These are phyloP conservation scores for Cataglyphis altisquamis DNA, from an alignment of 2,888 invertebrate genomes.

Conservation along the genomic window DNA sequence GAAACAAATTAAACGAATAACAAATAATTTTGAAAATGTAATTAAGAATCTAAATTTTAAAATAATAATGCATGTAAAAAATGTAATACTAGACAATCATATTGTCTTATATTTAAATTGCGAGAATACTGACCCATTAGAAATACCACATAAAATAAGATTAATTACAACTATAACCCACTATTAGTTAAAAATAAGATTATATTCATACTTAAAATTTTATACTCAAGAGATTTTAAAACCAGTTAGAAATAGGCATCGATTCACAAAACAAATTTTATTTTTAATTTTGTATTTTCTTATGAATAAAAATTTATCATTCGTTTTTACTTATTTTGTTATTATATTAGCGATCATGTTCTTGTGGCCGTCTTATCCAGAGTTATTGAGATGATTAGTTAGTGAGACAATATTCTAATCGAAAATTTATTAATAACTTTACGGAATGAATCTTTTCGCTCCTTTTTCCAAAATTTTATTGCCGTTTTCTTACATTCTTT, in stretches of 20 bases:
- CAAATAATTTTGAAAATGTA: not conserved
- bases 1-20: not conserved
- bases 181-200: not conserved
- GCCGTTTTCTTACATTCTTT: too few species aligned
- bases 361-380: too few species aligned
- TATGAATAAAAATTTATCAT: too few species aligned
- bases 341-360: too few species aligned
- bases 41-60: not conserved
- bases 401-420: too few species aligned
- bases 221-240: not conserved
- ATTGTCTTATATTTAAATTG: not conserved
- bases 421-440: too few species aligned
- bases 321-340: too few species aligned
- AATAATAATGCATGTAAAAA: not conserved
- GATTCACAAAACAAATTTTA: not conserved
- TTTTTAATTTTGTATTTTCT: too few species aligned
- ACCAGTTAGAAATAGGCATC: not conserved
- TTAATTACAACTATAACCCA: not conserved
- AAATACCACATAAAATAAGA: slow-evolving; percentile 6
- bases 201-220: not conserved
- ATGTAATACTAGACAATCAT: not conserved
- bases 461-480: too few species aligned
- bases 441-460: too few species aligned
- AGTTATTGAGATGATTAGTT: too few species aligned
- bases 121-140: not conserved